Base-by-base conservation (phyloP, 2,113 vertebrate species). In the Corapipo altera region DNA sequence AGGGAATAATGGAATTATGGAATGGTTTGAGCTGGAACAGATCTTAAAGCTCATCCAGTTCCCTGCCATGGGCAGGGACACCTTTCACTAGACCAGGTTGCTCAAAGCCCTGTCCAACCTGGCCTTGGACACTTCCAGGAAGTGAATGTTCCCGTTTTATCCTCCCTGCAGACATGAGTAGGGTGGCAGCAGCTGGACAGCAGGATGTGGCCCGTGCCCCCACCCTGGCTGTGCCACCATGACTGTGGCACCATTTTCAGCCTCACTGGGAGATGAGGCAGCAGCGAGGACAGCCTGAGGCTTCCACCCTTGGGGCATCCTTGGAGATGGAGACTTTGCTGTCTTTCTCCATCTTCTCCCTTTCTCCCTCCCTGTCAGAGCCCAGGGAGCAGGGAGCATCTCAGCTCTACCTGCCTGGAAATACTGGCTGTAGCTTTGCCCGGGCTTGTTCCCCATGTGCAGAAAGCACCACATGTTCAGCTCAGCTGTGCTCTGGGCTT, bases 391-490 rank as follows among this genome's bases (percentile, higher is more conserved):
- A 35, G 76, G 64, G 75, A 91, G 48, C 92, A 85, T n/a, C 95
- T 54, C 75, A 1, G 80, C 91, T 79, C 70, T 71, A 3, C 46
- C 74, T 46, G 79, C 82, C 86, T 95, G 88, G 83, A 95, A 95
- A 94, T 30, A 48, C 30, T n/a, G 2, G 15, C 78, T 0, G 5
- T 15, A 16, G 5, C 85, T 95, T 95, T 97, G 97, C 94, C 96
- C 51, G 76, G 96, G 79, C 96, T 94, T 97, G 95, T 96, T 95
- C 94, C 17, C 91, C 32, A 0, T 8, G 14, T 14, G 65, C 70
- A 55, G 70, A 91, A 51, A 73, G 62, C 82, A 28, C 80, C 0
- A 1, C 2, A 24, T 0, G 0, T 8, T 91, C 72, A 37, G 87
- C 57, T 74, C 28, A 32, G 76, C 58, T 35, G 59, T 0, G 5